Percentiles rank a stretch among this genome's conserved stretches.
Conservation (phyloP, 2,113 vertebrate species). For the Equus quagga region DNA sequence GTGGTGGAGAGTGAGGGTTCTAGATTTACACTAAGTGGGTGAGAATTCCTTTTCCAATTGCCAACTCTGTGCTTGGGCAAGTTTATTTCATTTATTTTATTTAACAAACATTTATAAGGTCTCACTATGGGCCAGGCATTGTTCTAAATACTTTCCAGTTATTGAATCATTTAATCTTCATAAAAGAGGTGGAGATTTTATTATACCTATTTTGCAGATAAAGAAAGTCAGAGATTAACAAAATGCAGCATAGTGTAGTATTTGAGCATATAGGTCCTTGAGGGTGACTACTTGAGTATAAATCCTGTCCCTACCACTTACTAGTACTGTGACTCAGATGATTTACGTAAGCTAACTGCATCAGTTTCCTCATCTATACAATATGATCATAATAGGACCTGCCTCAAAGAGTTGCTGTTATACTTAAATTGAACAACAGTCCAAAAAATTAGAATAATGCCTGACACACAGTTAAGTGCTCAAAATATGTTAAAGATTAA, state of each 20-base stretch:
- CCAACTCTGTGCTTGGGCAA: neutral
- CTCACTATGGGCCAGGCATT: neutral
- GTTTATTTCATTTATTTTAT: neutral
- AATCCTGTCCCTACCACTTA: neutral
- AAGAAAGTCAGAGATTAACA: neutral
- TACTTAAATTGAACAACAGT: neutral
- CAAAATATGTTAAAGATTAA: neutral
- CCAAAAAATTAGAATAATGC: neutral
- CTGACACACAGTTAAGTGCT: neutral
- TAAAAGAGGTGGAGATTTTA: neutral
- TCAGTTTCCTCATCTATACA: neutral
- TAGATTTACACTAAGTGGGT: neutral
- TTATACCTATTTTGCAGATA: neutral
- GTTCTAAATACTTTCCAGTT: neutral
- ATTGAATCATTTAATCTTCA: neutral
- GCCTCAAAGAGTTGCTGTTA: neutral
- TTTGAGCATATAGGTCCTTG: neutral
- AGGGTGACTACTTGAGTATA: neutral
- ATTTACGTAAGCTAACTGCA: neutral
- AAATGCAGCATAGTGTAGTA: neutral
- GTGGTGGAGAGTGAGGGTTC: neutral
- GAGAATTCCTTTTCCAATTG: neutral
- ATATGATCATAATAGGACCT: neutral
- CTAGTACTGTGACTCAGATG: neutral
- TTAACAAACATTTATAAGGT: neutral